Evolutionary conservation across 2,113 vertebrate genomes (phyloP).

Genomic region (Pedetes capensis): DNA sequence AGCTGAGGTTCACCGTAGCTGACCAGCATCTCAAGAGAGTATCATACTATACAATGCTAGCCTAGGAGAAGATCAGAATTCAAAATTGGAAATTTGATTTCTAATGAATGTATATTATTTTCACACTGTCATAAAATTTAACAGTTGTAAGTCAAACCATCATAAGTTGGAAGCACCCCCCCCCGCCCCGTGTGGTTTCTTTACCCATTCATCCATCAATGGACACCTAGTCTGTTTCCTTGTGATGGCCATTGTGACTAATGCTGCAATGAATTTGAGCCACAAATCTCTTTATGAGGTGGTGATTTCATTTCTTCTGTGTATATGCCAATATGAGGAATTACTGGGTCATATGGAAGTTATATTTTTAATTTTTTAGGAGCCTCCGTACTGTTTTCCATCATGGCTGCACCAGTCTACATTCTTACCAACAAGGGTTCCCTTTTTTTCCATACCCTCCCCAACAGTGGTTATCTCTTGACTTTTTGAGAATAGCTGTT

Average conservation of each 20-base stretch:
- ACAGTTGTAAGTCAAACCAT: no score
- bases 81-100: not conserved
- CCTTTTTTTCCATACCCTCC: not conserved
- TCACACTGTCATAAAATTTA: no score
- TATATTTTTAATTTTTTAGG: not conserved
- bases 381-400: not conserved
- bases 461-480: not conserved
- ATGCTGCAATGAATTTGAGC: not conserved
- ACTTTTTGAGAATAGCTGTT: not conserved
- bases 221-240: not conserved
- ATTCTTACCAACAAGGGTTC: no score
- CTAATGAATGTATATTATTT: no score
- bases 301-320: not conserved
- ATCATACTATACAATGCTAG: no score
- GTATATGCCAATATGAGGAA: not conserved
- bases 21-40: not conserved
- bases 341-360: not conserved
- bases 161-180: not conserved
- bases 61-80: not conserved
- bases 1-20: not conserved
- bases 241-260: not conserved
- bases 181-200: no score
- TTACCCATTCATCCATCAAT: not conserved
- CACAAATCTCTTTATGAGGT: not conserved
- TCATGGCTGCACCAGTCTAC: fast-evolving